Evolutionary conservation across 2,888 invertebrate genomes (phyloP).

Genomic region (Diarsia dahlii): DNA sequence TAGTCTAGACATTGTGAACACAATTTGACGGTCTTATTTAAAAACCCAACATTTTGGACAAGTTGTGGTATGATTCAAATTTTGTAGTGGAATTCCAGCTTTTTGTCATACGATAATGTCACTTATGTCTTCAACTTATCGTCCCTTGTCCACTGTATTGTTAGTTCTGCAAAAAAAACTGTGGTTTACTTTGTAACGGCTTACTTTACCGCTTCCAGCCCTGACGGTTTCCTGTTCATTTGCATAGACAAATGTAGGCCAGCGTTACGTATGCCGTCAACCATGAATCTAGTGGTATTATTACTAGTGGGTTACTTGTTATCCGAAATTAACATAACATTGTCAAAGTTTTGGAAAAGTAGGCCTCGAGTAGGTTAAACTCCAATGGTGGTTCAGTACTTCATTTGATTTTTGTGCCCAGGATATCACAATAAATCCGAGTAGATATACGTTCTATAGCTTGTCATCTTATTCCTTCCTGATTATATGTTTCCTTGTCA

Average conservation of each 20-base stretch:
- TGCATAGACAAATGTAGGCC: slow-evolving; percentile 78
- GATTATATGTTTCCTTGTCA: not conserved
- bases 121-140: slow-evolving; percentile 28
- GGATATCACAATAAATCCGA: not conserved
- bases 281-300: slow-evolving; percentile 61
- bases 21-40: not conserved
- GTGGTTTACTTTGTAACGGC: slow-evolving; percentile 67
- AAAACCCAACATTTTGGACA: no score
- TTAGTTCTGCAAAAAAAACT: slow-evolving; percentile 54
- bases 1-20: not conserved
- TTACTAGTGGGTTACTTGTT: slow-evolving; percentile 46
- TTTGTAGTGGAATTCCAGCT: not conserved
- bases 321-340: slow-evolving; percentile 25
- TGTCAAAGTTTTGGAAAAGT: not conserved
- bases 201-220: slow-evolving; percentile 69
- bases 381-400: not conserved
- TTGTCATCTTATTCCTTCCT: slow-evolving; percentile 3
- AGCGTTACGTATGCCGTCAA: slow-evolving; percentile 68
- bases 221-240: slow-evolving; percentile 76
- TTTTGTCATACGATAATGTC: slow-evolving; percentile 46
- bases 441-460: not conserved
- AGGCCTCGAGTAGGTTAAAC: not conserved
- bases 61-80: not conserved
- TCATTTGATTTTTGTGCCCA: not conserved
- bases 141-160: slow-evolving; percentile 45